Evolutionary conservation across 1,140 invertebrate genomes (phyloP).

Genomic region (Coenobita brevimanus): DNA sequence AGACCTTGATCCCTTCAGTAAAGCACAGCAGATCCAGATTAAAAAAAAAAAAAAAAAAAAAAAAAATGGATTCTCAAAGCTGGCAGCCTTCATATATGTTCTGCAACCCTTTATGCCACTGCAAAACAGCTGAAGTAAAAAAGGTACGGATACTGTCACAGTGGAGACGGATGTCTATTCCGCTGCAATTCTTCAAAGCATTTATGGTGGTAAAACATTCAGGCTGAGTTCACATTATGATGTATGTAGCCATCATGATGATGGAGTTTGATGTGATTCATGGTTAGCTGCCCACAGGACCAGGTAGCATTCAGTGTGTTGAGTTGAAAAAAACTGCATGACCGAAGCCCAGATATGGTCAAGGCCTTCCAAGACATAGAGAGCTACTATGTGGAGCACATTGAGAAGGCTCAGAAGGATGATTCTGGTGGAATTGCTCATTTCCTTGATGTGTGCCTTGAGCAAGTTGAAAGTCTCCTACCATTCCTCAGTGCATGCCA

Average conservation of each 20-base stretch:
- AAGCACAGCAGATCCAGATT: constrained; percentile 12
- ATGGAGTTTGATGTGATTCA: constrained; percentile 16
- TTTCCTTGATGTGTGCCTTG: not conserved
- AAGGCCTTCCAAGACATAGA: constrained; percentile 1
- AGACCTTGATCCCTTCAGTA: constrained; percentile 23
- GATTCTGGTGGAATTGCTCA: constrained; percentile 13
- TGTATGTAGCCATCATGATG: too few relatives aligned
- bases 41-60: not conserved
- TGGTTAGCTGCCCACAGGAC: not conserved
- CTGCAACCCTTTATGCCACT: constrained; percentile 16
- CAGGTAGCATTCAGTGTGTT: not conserved
- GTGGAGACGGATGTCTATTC: too few relatives aligned
- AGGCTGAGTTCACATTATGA: too few relatives aligned
- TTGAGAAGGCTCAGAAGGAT: not conserved
- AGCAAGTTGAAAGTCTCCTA: constrained; percentile 26
- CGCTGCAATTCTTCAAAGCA: too few relatives aligned
- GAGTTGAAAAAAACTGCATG: not conserved
- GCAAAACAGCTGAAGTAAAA: too few relatives aligned
- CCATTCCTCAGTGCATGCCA: constrained; percentile 23
- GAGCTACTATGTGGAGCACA: not conserved
- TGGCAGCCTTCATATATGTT: constrained; percentile 22
- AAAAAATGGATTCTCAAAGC: constrained; percentile 23
- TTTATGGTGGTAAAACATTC: too few relatives aligned
- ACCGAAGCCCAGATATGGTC: constrained; percentile 1
- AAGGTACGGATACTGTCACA: too few relatives aligned